A percentile compares a stretch with the other conserved stretches of the same genome.
Evolutionary conservation across 2,888 invertebrate species (phyloP).

Genomic region (Uropetala carovei): DNA sequence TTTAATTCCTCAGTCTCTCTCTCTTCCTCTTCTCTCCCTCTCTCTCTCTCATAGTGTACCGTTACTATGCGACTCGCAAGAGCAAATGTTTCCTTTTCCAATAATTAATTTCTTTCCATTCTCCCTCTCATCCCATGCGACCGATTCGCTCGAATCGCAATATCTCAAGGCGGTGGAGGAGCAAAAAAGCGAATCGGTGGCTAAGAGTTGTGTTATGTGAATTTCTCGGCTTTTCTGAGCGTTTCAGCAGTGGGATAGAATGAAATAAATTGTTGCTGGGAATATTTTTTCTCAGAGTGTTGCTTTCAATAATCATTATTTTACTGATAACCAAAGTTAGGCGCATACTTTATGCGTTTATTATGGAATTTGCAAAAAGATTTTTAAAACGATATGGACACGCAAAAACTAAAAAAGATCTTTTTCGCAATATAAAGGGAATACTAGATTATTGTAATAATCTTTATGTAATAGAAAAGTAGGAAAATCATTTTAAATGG

Average conservation of each 20-base stretch:
- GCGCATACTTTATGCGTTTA: too few relatives aligned
- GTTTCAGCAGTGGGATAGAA: neutral
- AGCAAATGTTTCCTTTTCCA: neutral
- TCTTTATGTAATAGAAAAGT: too few relatives aligned
- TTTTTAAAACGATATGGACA: too few relatives aligned
- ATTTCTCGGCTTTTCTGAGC: neutral
- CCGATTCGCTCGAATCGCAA: neutral
- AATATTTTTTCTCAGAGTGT: too few relatives aligned
- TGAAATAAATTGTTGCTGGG: neutral
- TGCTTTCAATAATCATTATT: too few relatives aligned
- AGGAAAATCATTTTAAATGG: too few relatives aligned
- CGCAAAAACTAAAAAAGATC: too few relatives aligned
- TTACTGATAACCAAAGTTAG: too few relatives aligned
- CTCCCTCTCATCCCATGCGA: neutral
- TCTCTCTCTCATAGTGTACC: neutral
- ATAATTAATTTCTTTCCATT: neutral
- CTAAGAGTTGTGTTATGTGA: neutral
- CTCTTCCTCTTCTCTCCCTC: neutral
- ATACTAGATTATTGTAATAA: too few relatives aligned
- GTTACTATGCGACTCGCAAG: neutral
- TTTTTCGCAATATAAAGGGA: too few relatives aligned
- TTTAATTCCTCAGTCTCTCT: conserved; percentile 6
- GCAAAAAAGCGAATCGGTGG: conserved; percentile 8
- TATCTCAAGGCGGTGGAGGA: conserved; percentile 2
- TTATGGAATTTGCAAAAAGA: too few relatives aligned